Percentiles rank a stretch among this genome's conserved stretches.
Evolutionary conservation across 1,140 invertebrate genomes (phyloP).

Genomic region (Laupala kohalensis): DNA sequence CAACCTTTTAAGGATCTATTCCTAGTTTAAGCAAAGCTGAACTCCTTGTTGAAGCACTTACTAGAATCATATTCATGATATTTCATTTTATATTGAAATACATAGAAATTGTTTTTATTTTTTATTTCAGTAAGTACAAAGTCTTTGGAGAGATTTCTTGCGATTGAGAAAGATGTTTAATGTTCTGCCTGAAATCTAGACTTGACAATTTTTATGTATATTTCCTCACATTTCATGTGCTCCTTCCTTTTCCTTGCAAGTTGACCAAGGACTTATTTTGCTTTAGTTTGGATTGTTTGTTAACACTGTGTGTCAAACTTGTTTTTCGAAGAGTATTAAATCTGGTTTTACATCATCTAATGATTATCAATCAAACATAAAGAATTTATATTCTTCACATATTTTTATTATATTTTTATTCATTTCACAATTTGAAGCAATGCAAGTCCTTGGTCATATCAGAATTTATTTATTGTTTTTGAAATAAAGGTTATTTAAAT

Average conservation of each 20-base stretch:
- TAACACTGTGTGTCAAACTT: neutral
- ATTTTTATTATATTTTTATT: neutral
- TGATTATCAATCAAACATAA: neutral
- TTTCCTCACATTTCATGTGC: neutral
- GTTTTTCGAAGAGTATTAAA: neutral
- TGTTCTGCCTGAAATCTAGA: neutral
- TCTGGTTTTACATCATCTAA: no score
- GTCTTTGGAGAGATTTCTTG: neutral
- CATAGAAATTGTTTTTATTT: neutral
- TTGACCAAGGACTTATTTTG: neutral
- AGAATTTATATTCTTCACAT: neutral
- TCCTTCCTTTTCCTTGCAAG: neutral
- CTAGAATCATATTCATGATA: neutral
- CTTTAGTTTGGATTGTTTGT: neutral
- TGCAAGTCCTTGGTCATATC: neutral
- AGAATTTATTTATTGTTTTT: neutral
- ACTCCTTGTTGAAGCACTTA: neutral
- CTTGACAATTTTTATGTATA: neutral
- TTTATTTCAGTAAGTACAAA: neutral
- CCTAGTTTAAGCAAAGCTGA: neutral
- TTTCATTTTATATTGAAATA: neutral
- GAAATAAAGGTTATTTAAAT: neutral
- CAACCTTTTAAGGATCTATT: constrained; percentile 2
- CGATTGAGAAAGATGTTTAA: neutral
- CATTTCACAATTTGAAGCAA: neutral